Conservation (phyloP, 2,113 vertebrate species). For the Odontesthes bonariensis region DNA sequence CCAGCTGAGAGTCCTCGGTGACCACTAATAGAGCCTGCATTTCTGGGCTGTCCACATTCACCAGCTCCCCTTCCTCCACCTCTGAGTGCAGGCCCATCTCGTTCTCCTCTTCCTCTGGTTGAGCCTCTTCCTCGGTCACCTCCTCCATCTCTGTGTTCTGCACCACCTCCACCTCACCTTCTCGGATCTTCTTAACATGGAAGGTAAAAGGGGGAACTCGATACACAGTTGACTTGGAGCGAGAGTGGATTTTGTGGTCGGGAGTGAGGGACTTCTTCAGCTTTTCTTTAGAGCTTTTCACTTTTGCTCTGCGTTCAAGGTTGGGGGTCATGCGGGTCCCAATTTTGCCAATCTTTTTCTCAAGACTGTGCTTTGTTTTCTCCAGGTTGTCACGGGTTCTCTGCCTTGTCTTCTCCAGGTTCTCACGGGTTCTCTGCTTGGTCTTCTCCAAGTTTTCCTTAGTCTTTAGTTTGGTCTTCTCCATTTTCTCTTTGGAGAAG, state of each 20-base stretch:
- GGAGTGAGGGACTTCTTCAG: slow-evolving; percentile 95
- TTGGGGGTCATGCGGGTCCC: slow-evolving; percentile 94
- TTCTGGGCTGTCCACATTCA: slow-evolving; percentile 89
- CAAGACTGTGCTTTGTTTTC: slow-evolving; percentile 93
- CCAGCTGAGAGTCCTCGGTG: slow-evolving; percentile 89
- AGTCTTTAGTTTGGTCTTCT: slow-evolving; percentile 92
- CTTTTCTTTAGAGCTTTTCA: slow-evolving; percentile 93
- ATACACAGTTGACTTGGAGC: slow-evolving; percentile 93
- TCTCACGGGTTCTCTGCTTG: slow-evolving; percentile 91
- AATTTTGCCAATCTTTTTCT: slow-evolving; percentile 95
- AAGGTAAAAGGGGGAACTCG: slow-evolving; percentile 98
- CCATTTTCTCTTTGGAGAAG: slow-evolving; percentile 96
- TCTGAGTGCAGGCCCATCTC: slow-evolving; percentile 69
- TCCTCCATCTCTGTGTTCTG: slow-evolving; percentile 91
- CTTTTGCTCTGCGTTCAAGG: slow-evolving; percentile 90
- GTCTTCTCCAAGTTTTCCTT: slow-evolving; percentile 97
- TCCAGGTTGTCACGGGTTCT: slow-evolving; percentile 95
- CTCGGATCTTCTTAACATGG: slow-evolving; percentile 97
- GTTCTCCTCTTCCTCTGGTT: slow-evolving; percentile 86
- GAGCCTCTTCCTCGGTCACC: slow-evolving; percentile 83
- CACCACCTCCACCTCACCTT: slow-evolving; percentile 89
- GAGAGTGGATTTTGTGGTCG: slow-evolving; percentile 89
- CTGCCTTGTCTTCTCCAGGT: slow-evolving; percentile 94
- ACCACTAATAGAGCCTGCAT: slow-evolving; percentile 89
- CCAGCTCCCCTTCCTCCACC: slow-evolving; percentile 87